Percentiles rank a stretch among this genome's conserved stretches.
These are phyloP conservation scores for Helicoverpa armigera DNA, from an alignment of 1,140 invertebrate genomes.

Conservation along the genomic window DNA sequence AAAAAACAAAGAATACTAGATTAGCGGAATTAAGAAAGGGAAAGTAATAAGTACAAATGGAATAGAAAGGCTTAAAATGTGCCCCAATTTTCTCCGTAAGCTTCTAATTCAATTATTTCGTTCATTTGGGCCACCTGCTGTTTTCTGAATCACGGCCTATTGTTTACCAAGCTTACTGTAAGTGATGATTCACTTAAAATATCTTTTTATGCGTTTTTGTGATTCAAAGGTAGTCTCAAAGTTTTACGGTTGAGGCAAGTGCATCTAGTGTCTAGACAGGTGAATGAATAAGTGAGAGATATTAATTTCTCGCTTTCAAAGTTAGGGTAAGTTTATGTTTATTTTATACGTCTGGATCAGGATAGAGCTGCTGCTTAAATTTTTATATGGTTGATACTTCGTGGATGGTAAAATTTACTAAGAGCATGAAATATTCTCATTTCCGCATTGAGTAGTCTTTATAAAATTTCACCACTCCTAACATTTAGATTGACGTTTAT, in stretches of 20 bases:
- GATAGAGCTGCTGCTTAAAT: neutral
- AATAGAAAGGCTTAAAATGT: conserved; percentile 58
- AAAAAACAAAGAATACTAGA: neutral
- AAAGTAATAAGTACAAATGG: conserved; percentile 52
- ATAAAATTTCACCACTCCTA: neutral
- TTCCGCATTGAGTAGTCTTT: too few species aligned
- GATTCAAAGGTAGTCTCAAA: neutral
- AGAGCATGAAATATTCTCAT: too few species aligned
- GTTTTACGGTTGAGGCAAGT: neutral
- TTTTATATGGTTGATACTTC: too few species aligned
- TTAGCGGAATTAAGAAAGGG: conserved; percentile 27
- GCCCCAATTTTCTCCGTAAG: conserved; percentile 54
- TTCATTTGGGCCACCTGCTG: conserved; percentile 48
- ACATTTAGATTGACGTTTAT: conserved; percentile 11
- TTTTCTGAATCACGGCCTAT: conserved; percentile 37
- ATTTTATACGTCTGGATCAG: neutral
- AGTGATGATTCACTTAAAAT: conserved; percentile 26
- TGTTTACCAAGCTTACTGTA: neutral
- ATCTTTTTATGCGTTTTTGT: neutral
- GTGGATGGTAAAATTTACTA: too few species aligned
- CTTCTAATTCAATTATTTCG: conserved; percentile 62
- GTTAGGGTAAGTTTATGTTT: conserved; percentile 4
- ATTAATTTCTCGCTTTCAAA: conserved; percentile 1
- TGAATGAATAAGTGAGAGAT: conserved; percentile 16
- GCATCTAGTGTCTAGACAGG: neutral